Conservation (phyloP, 2,888 invertebrate species). For the Leucoma salicis region DNA sequence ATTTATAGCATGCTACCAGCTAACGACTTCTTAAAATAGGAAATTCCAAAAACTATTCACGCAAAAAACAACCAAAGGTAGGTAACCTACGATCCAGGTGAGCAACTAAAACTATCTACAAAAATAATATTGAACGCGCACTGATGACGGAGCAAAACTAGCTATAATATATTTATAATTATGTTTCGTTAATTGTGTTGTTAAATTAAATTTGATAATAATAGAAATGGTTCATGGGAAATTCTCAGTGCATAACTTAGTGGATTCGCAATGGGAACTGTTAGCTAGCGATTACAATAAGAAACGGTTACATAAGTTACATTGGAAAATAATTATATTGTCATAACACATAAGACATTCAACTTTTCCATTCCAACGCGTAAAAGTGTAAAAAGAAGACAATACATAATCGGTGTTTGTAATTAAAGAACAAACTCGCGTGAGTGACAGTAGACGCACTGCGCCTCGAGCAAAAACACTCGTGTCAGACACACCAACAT, state of each 20-base stretch:
- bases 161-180: no score
- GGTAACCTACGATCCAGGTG: no score
- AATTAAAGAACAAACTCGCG: conserved; percentile 60
- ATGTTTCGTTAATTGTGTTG: no score
- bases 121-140: no score
- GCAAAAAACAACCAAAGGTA: no score
- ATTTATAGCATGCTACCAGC: no score
- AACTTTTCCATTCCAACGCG: conserved; percentile 70
- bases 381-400: conserved; percentile 61
- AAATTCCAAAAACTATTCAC: no score
- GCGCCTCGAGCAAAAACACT: conserved; percentile 1
- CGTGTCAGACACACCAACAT: no score
- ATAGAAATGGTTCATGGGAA: neutral
- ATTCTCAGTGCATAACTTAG: neutral
- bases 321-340: conserved; percentile 48
- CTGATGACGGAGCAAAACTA: no score
- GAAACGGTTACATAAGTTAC: conserved; percentile 45
- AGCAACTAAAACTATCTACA: no score
- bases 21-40: no score
- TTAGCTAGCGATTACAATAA: conserved; percentile 9
- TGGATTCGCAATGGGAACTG: neutral
- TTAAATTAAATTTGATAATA: no score
- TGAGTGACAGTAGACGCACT: conserved; percentile 28
- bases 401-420: conserved; percentile 59
- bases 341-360: conserved; percentile 60